Conservation (phyloP, 2,113 vertebrate genomes). For the Percina caprodes region DNA sequence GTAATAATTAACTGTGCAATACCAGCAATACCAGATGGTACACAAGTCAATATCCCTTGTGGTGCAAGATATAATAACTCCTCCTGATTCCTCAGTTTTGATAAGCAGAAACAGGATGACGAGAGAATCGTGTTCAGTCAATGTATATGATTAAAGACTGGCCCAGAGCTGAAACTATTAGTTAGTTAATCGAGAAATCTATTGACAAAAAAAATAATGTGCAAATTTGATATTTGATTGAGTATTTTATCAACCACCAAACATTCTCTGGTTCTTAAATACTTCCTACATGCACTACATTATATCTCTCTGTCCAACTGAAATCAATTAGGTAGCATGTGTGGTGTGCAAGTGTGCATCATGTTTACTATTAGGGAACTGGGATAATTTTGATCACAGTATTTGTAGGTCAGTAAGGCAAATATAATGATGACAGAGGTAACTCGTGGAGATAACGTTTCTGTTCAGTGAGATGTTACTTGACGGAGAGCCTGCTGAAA, state of each 20-base stretch:
- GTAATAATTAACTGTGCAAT: neutral
- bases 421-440: constrained; percentile 8
- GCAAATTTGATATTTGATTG: neutral
- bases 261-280: neutral
- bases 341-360: constrained; percentile 9
- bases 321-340: neutral
- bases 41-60: neutral
- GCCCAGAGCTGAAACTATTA: neutral
- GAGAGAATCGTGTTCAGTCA: neutral
- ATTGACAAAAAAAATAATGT: neutral
- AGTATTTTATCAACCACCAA: neutral
- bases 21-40: neutral
- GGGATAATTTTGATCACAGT: neutral
- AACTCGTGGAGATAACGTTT: neutral
- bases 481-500: constrained; percentile 25
- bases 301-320: neutral
- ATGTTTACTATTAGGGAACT: constrained; percentile 6
- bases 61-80: neutral
- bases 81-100: neutral
- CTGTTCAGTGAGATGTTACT: neutral
- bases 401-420: constrained; percentile 38
- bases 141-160: neutral
- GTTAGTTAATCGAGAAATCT: neutral
- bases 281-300: neutral
- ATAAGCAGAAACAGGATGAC: neutral